Base-by-base conservation (phyloP, 2,797 vertebrate species). In the Phaenicophaeus curvirostris region DNA sequence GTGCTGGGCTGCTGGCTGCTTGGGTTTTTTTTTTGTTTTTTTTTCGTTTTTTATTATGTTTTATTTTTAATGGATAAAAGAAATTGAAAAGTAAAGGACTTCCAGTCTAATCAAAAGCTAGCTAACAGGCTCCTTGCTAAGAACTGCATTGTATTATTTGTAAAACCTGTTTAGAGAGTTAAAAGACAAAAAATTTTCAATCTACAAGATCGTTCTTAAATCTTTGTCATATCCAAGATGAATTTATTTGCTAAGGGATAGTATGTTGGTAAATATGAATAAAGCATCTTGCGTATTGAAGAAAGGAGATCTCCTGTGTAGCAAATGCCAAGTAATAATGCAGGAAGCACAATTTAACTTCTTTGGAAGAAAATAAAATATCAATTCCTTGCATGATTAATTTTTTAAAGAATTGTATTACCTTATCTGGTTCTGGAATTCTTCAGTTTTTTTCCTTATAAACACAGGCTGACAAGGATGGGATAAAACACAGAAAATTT, bases 21-120 rank as follows among this genome's bases (percentile, higher is more conserved):
- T 39, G 39, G n/a, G n/a, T n/a, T n/a, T n/a, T n/a, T n/a, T n/a
- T n/a, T n/a, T n/a, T n/a, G n/a, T n/a, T 39, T 9, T 39, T 39
- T 39, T 39, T 16, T 35, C 59, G 78, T 82, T 69, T 84, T 8
- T 44, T 44, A 44, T 44, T 44, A 44, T 17, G 16, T 44, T 44
- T 44, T 77, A 78, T 77, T 95, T 90, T 71, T 74, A 93, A 89
- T 80, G 55, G 33, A 53, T 55, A 93, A 72, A 91, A 92, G 62
- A 92, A 91, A 85, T 76, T 35, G 62, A 93, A 88, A 72, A 87
- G 61, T 46, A 86, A 93, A 58, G 89, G 68, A 77, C 16, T 42
- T 20, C 2, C 10, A 91, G 55, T n/a, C 35, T 81, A 89, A 91
- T 68, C 19, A 73, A 78, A 94, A 92, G 54, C 18, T 83, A 83